A percentile compares a stretch with the other conserved stretches of the same genome.
These are phyloP conservation scores for Acronicta alni DNA, from an alignment of 2,888 invertebrate genomes.

Conservation along the genomic window DNA sequence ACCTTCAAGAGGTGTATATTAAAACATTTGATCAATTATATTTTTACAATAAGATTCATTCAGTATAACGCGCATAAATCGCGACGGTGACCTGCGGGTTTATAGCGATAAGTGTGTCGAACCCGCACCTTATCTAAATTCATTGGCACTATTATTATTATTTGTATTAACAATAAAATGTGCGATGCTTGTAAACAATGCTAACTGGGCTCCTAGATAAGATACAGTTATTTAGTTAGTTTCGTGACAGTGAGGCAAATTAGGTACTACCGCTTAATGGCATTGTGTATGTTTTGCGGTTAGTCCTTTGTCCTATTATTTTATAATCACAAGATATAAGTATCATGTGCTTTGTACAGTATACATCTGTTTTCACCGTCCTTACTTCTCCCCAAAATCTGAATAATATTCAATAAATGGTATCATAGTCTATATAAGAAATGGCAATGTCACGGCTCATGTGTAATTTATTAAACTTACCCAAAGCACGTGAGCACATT, in stretches of 20 bases:
- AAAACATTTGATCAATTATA: too few species aligned
- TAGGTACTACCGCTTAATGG: slow-evolving; percentile 11
- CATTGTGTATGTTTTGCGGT: neutral
- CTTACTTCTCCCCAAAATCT: too few species aligned
- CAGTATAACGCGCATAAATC: slow-evolving; percentile 19
- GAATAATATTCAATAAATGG: too few species aligned
- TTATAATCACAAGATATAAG: neutral
- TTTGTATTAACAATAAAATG: slow-evolving; percentile 19
- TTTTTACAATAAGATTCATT: neutral
- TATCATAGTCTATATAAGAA: too few species aligned
- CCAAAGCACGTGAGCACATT: neutral
- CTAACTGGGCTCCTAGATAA: slow-evolving; percentile 4
- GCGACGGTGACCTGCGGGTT: slow-evolving; percentile 22
- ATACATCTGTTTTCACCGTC: too few species aligned
- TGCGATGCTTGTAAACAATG: slow-evolving; percentile 15
- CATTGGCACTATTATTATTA: slow-evolving; percentile 22
- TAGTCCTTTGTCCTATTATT: slow-evolving; percentile 11
- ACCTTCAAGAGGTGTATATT: too few species aligned
- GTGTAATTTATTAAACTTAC: neutral
- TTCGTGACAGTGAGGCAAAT: neutral
- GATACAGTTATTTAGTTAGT: slow-evolving; percentile 1
- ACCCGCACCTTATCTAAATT: slow-evolving; percentile 32
- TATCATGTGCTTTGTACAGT: too few species aligned
- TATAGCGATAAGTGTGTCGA: slow-evolving; percentile 32
- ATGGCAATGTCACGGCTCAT: too few species aligned